Conservation (phyloP, 1,140 invertebrate genomes). For the Plutomurus gul region DNA sequence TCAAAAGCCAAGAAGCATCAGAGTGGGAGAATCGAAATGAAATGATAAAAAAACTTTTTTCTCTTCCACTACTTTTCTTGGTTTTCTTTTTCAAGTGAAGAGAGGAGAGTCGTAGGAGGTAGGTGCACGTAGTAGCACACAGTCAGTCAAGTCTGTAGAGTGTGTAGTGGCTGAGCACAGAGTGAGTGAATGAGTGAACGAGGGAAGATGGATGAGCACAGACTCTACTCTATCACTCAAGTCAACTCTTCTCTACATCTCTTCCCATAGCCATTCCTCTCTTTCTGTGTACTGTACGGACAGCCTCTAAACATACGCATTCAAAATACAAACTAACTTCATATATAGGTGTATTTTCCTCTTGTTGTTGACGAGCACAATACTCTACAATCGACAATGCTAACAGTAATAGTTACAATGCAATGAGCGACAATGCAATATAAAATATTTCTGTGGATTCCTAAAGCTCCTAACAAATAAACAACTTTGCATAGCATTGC, state of each 20-base stretch:
- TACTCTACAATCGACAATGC: constrained; percentile 1
- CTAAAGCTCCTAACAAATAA: background rate
- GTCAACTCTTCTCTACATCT: background rate
- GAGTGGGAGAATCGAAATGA: constrained; percentile 26
- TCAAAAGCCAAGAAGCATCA: constrained; percentile 28
- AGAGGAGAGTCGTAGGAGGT: too few relatives aligned
- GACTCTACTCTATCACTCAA: background rate
- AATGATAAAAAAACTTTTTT: constrained; percentile 21
- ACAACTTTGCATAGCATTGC: background rate
- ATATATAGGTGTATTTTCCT: constrained; percentile 27
- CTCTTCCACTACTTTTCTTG: constrained; percentile 17
- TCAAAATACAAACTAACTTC: constrained; percentile 22
- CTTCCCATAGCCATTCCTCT: background rate
- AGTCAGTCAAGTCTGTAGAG: too few relatives aligned
- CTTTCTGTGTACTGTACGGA: too few relatives aligned
- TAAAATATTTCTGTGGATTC: background rate
- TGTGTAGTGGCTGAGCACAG: too few relatives aligned
- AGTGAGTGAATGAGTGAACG: background rate
- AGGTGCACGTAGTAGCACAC: too few relatives aligned
- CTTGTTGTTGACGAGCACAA: constrained; percentile 13
- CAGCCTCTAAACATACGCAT: background rate
- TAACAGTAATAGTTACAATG: background rate
- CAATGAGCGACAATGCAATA: background rate
- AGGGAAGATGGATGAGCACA: background rate
- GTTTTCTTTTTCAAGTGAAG: constrained; percentile 14